Evolutionary conservation across 1,140 invertebrate genomes (phyloP), one percentile per base, ranked within the genome.

Genomic region (Cepaea nemoralis): DNA sequence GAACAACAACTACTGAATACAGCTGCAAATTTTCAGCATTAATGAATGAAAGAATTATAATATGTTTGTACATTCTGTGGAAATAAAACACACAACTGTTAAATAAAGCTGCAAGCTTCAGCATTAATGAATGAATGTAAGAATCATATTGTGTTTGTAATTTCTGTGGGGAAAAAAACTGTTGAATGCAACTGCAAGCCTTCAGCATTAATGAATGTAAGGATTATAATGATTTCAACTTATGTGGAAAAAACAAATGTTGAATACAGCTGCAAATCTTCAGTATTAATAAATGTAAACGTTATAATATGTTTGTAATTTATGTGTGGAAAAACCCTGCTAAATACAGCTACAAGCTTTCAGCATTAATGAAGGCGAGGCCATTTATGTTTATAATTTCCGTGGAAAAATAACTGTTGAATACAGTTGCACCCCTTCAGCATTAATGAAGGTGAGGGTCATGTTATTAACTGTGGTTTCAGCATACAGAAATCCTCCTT

Each of bases 231-330:
- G n/a, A n/a, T n/a, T n/a, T n/a, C n/a, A n/a, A n/a, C n/a, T n/a
- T n/a, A n/a, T n/a, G n/a, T n/a, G n/a, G 84, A 82, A 24, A 40
- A 73, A 8, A 83, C 42, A 27, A 75, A 42, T 22, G 82, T 85
- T 39, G 77, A 39, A 76, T 85, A 85, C 2, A 85, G 67, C 24
- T 50, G 19, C n/a, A 69, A 31, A 0, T 87, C 87, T 39, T 82
- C 82, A 22, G 89, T 86, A 83, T 87, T 84, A 39, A 89, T 81
- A 85, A 88, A 91, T 16, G 86, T 89, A 40, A 91, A 86, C 16
- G 89, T 91, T 89, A 91, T 90, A 55, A 91, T 88, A 16, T 85
- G n/a, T n/a, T n/a, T n/a, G n/a, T n/a, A n/a, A n/a, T n/a, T n/a
- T n/a, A n/a, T n/a, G n/a, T n/a, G n/a, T n/a, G n/a, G n/a, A n/a